These are phyloP conservation scores for Lamellibrachia columna DNA, from an alignment of 2,888 invertebrate genomes.

Conservation along the genomic window DNA sequence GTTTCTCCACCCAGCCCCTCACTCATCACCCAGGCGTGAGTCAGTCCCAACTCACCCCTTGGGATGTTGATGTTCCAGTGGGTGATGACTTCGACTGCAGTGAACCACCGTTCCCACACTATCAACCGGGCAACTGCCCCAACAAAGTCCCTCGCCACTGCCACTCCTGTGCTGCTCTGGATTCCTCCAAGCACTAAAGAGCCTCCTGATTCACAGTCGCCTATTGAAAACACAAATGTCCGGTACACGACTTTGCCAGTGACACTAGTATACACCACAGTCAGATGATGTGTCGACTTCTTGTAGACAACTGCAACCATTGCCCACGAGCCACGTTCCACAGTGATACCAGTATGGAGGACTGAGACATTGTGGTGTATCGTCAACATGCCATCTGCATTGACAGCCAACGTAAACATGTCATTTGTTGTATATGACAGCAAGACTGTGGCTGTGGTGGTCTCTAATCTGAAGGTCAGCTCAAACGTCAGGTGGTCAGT, in stretches of 20 bases:
- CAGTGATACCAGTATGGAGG: not conserved
- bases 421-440: not conserved
- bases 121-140: not conserved
- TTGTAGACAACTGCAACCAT: not conserved
- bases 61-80: not conserved
- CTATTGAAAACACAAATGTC: not conserved
- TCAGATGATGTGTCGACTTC: not conserved
- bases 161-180: not conserved
- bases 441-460: not conserved
- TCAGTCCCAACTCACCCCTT: not conserved
- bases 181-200: not conserved
- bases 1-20: not conserved
- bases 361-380: not conserved
- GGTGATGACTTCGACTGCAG: not conserved
- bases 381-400: not conserved
- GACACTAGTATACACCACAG: not conserved
- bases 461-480: not conserved
- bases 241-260: not conserved
- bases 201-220: not conserved
- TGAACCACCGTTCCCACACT: not conserved
- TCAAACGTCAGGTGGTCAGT: conserved; percentile 6
- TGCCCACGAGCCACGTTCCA: not conserved
- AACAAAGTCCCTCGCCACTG: not conserved
- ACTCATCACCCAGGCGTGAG: not conserved
- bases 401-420: not conserved